Base-by-base conservation (phyloP, 2,797 vertebrate species). In the Lateolabrax maculatus region DNA sequence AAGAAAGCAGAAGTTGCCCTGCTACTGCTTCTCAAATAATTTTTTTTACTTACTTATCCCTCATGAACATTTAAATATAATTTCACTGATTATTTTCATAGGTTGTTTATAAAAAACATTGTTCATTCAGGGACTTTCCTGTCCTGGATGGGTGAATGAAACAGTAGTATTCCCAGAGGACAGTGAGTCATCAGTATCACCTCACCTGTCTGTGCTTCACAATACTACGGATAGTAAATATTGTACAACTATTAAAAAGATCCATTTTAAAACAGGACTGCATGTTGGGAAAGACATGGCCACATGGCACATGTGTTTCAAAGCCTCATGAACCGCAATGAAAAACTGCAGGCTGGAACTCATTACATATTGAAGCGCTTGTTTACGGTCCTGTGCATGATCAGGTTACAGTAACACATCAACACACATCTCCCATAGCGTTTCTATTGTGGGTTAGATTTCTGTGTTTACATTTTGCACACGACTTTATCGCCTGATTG, bases 151-250 rank as follows among this genome's bases (percentile, higher is more conserved):
- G 41, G n/a, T 55, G 46, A 51, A 16, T 13, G 29, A 65, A 23
- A 57, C 56, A 9, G 16, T 9, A 16, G 61, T 21, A 11, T 34
- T 71, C 37, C 39, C 37, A 48, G 10, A 72, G n/a, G 60, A 69
- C 62, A 62, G 7, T 86, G 84, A 90, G 36, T 89, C 86, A 90
- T 52, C 61, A 18, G 51, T 73, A 46, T 91, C 87, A 87, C 29
- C 25, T 88, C 43, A 80, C 63, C 71, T 71, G 58, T 5, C 15
- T 71, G 49, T 71, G 62, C 25, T 25, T 51, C n/a, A 81, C 58
- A 51, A 44, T 43, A 52, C 39, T 62, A 27, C 46, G 11, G 11
- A 69, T 16, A 34, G n/a, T 25, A 21, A 21, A 75, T 36, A 18
- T 0, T n/a, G 11, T 23, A 48, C 9, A n/a, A 27, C 23, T 25